phyloP scores from a whole-genome alignment of 2,888 invertebrate species.

The Timandra comae region DNA sequence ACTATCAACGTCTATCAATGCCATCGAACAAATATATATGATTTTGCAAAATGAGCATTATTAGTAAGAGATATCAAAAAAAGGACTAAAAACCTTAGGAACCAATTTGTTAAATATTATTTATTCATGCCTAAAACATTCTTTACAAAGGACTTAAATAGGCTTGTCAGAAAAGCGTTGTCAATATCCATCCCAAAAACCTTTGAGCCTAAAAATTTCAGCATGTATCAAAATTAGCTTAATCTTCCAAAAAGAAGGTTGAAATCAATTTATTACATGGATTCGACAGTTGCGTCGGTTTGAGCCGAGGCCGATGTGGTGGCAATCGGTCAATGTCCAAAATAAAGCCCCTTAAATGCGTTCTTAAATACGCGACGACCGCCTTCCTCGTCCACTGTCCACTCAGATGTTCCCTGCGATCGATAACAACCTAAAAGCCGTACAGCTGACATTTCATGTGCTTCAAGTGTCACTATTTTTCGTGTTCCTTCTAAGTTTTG shows the following conservation, averaged over 20 bases:
- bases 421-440: conserved; percentile 37
- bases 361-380: conserved; percentile 52
- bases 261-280: conserved; percentile 47
- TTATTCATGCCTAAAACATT: too few species aligned
- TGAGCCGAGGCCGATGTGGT: conserved; percentile 37
- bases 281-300: conserved; percentile 38
- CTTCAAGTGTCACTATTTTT: too few species aligned
- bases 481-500: too few species aligned
- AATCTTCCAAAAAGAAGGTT: conserved; percentile 20
- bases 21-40: too few species aligned
- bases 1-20: too few species aligned
- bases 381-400: conserved; percentile 39
- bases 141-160: too few species aligned
- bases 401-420: conserved; percentile 39
- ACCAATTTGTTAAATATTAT: too few species aligned
- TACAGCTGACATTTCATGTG: conserved; percentile 18
- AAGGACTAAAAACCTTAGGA: too few species aligned
- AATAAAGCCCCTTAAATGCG: conserved; percentile 62
- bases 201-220: conserved; percentile 1
- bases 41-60: too few species aligned
- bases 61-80: too few species aligned
- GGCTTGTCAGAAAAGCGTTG: conserved; percentile 8
- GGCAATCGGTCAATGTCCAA: conserved; percentile 63
- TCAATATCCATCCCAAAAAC: too few species aligned
- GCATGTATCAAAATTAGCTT: conserved; percentile 15